Base-by-base conservation (phyloP, 2,113 vertebrate genomes). In the Sebastes fasciatus region DNA sequence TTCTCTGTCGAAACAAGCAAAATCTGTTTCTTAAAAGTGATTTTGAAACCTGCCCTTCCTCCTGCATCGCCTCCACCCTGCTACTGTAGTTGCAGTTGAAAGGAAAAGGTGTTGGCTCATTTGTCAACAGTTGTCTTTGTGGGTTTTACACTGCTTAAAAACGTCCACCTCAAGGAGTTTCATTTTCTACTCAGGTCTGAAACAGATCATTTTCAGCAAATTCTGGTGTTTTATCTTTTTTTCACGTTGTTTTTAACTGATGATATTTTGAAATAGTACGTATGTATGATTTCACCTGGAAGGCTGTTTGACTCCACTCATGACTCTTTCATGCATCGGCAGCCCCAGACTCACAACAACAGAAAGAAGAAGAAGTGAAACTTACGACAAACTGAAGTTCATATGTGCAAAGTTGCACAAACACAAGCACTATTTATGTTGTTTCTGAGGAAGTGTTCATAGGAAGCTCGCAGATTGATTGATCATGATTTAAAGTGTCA, bases 41-140 rank as follows among this genome's bases (percentile, higher is more conserved):
- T 86, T 76, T 52, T 80, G 76, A 91, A 92, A 91, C 74, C 34
- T 6, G 10, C 34, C 0, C 63, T 69, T 57, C 57, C 23, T 54
- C 1, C 6, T 23, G 4, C 16, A 0, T 4, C 1, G 9, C 12
- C 55, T 73, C 69, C 81, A 77, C 63, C 77, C 63, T 51, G 17
- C 0, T 13, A 11, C 17, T 26, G n/a, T n/a, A 1, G 5, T 5
- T 58, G n/a, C 16, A 58, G 14, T 48, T 60, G 1, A 63, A 4
- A 88, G 84, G 46, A 86, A 90, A 74, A 49, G 77, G 68, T 81
- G 65, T 82, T 69, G 62, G 69, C 55, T 52, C 19, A 6, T 9
- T 49, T 12, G 14, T 26, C 65, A 87, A 80, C 86, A 0, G 68
- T 12, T 46, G 55, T 45, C 1, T 71, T 40, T 61, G 34, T 74